Base-by-base conservation (phyloP, 1,140 invertebrate species). In the Lordiphosa clarofinis region DNA sequence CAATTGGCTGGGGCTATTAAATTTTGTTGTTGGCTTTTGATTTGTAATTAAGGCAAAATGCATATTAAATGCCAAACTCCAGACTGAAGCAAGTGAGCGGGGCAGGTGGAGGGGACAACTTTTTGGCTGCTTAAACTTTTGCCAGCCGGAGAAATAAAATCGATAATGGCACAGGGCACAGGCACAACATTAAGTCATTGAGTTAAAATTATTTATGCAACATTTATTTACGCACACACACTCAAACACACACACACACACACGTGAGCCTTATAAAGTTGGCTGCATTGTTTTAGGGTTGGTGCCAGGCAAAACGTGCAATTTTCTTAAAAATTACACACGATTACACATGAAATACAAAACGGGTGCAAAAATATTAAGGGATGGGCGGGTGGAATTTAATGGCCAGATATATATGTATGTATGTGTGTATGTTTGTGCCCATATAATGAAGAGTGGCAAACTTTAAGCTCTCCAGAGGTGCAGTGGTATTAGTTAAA, bases 301-400 rank as follows among this genome's bases (percentile, higher is more conserved):
- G 76, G 55, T 53, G 43, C 44, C 9, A 31, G 53, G 24, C 47
- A 59, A 62, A 66, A 73, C 69, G 78, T 82, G 72, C 78, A 82
- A 84, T 82, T 82, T 82, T 82, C 78, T 82, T 84, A 82, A 82
- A 82, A 82, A 82, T 82, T 78, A 82, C 78, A 82, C 78, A 82
- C 78, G 78, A 82, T 82, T 82, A 84, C 73, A 82, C 78, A 82
- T 66, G 68, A 69, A 84, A 76, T 65, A 62, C 78, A 76, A 31
- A 56, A 38, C 56, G 63, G 46, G 56, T 60, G 52, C 19, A 21
- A 44, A 72, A 58, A 47, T 73, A 79, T 78, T 73, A 70, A 60
- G 53, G 55, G 55, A 6, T 37, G 21, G 5, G 21, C 4, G 46
- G 46, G 31, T 55, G 62, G 37, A 35, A n/a, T 7, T 31, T 31